A percentile compares a stretch with the other conserved stretches of the same genome.
phyloP scores from a whole-genome alignment of 92 coral and sea anemone genomes.

The Zoanthus sociatus region DNA sequence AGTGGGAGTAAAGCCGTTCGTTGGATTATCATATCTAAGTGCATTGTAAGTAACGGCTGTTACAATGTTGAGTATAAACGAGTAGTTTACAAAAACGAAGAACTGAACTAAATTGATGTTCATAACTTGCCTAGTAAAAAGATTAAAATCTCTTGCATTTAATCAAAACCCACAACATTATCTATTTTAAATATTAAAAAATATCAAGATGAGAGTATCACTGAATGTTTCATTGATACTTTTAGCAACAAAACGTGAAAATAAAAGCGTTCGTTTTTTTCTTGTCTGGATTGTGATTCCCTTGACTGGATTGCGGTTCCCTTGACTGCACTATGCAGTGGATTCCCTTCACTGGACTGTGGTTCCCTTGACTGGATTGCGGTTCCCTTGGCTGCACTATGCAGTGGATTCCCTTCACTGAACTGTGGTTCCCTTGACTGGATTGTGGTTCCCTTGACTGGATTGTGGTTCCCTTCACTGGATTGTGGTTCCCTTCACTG shows the following conservation, averaged over 20 bases:
- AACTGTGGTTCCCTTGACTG: background rate
- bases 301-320: no score
- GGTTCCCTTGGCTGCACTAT: background rate
- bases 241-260: no score
- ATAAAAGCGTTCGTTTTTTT: no score
- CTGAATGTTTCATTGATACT: no score
- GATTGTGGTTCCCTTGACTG: background rate
- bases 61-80: background rate
- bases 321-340: background rate
- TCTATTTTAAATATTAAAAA: no score
- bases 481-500: background rate
- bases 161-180: no score
- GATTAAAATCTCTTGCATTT: no score
- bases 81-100: background rate
- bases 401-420: background rate
- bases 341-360: background rate
- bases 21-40: background rate
- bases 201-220: no score
- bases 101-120: background rate
- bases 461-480: background rate
- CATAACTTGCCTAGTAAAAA: no score
- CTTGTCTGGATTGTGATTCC: no score
- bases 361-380: background rate
- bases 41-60: slow-evolving; percentile 11
- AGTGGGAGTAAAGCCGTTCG: slow-evolving; percentile 2